Base-by-base conservation (phyloP, 2,888 invertebrate species). In the Thera obeliscata region DNA sequence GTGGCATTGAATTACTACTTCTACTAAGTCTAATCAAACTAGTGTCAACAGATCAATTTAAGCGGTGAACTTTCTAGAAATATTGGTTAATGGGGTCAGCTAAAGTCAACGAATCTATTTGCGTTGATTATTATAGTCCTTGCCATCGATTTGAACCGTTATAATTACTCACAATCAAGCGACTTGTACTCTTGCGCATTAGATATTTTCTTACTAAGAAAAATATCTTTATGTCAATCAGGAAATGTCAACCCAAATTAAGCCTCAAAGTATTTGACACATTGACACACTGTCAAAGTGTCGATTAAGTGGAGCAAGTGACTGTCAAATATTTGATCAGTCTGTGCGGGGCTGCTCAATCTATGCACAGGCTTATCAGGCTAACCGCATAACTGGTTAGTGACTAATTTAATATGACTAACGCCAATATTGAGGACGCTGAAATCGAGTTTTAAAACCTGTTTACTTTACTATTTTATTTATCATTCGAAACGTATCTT, bases 41-140 rank as follows among this genome's bases (percentile, higher is more conserved):
- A 22, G 22, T 22, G 2, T 6, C n/a, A 36, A 36, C 55, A 55
- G 55, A 11, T 55, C 55, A 36, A 55, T 36, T 55, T 55, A 67
- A 63, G 73, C 78, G 77, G 67, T 73, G 83, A 86, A 83, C 81
- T 87, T 88, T 90, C 88, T 83, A 86, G 88, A 66, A 62, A 38
- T 56, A 62, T 52, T 61, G 55, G 63, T 65, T 71, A 56, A 62
- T 71, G 49, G 58, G 70, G 73, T 72, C 69, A 74, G 62, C 11
- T 49, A 56, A 63, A 71, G 75, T 75, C 74, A 75, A 75, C 67
- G 58, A 70, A 58, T 66, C 50, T 67, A 57, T 72, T 74, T 70
- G 70, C 56, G 67, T 64, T 66, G 59, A 71, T 68, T 67, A 35
- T 66, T 71, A 72, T 70, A 50, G 71, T 72, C 73, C 76, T 75